Evolutionary conservation across 2,888 invertebrate genomes (phyloP).

Genomic region (Acleris holmiana): DNA sequence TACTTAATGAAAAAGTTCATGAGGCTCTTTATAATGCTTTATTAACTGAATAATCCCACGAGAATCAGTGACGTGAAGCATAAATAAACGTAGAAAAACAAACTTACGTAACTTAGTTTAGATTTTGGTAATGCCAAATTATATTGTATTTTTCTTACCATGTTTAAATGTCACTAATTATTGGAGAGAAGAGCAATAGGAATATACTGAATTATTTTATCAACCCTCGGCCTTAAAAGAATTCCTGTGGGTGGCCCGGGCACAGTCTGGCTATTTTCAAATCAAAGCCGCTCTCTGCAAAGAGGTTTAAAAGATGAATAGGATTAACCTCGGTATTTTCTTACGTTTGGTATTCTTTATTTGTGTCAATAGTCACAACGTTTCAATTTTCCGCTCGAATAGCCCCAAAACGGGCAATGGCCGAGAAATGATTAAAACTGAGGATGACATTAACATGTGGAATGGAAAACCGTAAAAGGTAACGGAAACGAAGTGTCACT

Average conservation of each 20-base stretch:
- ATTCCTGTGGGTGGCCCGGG: too few relatives aligned
- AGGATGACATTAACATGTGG: conserved; percentile 47
- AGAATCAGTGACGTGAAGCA: not conserved
- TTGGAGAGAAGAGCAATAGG: too few relatives aligned
- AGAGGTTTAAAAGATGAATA: too few relatives aligned
- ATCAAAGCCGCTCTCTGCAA: too few relatives aligned
- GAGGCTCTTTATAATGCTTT: not conserved
- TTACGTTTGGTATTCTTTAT: not conserved
- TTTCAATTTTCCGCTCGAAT: conserved; percentile 26
- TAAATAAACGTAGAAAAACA: not conserved
- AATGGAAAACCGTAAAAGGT: conserved; percentile 47
- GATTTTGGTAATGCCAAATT: too few relatives aligned
- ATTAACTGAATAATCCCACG: not conserved
- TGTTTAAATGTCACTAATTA: too few relatives aligned
- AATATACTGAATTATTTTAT: too few relatives aligned
- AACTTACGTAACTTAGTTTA: not conserved
- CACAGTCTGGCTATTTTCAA: too few relatives aligned
- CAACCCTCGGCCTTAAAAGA: too few relatives aligned
- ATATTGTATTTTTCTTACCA: too few relatives aligned
- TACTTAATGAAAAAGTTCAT: not conserved
- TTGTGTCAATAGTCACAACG: not conserved
- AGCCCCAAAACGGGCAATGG: conserved; percentile 16
- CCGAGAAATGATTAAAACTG: conserved; percentile 33
- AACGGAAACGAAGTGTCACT: conserved; percentile 53
- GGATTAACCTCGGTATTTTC: too few relatives aligned